These are phyloP conservation scores for Sapayoa aenigma DNA, from an alignment of 2,113 vertebrate genomes.

Conservation along the genomic window DNA sequence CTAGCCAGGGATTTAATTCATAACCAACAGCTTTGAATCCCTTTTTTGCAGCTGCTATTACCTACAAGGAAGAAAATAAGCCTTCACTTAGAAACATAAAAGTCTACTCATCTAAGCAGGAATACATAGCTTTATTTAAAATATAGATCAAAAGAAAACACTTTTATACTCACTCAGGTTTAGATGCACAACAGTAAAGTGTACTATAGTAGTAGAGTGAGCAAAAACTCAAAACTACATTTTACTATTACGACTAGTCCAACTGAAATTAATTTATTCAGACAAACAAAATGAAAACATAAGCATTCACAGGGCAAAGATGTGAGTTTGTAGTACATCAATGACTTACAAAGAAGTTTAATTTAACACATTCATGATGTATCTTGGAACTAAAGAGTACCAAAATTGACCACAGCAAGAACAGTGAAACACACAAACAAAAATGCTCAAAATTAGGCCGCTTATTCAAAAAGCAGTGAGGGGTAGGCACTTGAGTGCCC, in stretches of 20 bases:
- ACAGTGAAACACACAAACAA: not conserved
- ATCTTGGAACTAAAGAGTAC: not conserved
- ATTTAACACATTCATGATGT: not conserved
- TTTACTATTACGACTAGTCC: not conserved
- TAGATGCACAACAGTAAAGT: not conserved
- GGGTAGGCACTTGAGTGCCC: not conserved
- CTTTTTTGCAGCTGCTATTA: conserved; percentile 90
- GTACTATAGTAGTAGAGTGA: not conserved
- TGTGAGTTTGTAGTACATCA: not conserved
- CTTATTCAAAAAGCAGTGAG: not conserved
- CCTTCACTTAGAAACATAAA: not conserved
- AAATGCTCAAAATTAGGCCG: not conserved
- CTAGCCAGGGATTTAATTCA: conserved; percentile 96
- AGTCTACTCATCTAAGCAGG: not conserved
- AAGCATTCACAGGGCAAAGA: not conserved
- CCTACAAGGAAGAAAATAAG: conserved; percentile 71
- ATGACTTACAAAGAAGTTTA: not conserved
- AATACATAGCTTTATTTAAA: not conserved
- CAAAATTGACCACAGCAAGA: not conserved
- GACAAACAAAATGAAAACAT: not conserved
- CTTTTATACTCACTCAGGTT: not conserved
- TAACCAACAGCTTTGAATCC: conserved; percentile 90
- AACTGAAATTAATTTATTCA: not conserved
- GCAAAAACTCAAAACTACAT: not conserved
- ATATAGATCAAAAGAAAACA: not conserved